A percentile compares a stretch with the other conserved stretches of the same genome.
phyloP scores from a whole-genome alignment of 2,113 vertebrate genomes.

The Anarhynchus alexandrinus region DNA sequence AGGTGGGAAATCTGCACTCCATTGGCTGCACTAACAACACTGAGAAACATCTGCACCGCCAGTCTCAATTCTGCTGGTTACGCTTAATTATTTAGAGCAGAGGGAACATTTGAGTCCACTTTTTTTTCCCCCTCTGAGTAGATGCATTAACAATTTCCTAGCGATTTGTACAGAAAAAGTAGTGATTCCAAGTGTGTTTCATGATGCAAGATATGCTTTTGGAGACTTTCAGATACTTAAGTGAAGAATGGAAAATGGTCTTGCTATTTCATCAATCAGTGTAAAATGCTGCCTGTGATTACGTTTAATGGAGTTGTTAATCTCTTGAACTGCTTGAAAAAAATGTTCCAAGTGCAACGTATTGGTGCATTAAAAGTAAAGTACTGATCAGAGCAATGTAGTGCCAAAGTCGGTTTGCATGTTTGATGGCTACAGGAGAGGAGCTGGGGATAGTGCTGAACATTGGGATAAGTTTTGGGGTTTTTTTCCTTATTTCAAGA shows the following conservation, averaged over 20 bases:
- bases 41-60: conserved; percentile 24
- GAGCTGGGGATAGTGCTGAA: neutral
- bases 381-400: neutral
- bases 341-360: neutral
- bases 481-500: neutral
- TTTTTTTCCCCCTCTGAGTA: neutral
- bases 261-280: conserved; percentile 1
- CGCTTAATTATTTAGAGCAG: conserved; percentile 3
- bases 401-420: neutral
- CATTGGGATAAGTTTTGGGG: neutral
- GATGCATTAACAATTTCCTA: neutral
- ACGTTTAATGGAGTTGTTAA: neutral
- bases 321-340: neutral
- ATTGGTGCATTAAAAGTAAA: neutral
- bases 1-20: neutral
- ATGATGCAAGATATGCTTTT: neutral
- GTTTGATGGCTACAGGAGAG: neutral
- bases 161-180: neutral
- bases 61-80: neutral
- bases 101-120: neutral
- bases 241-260: neutral
- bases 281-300: conserved; percentile 21
- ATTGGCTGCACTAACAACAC: neutral
- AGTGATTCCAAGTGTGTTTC: neutral
- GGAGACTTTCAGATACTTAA: neutral